These are phyloP conservation scores for Syngnathus floridae DNA, from an alignment of 2,113 vertebrate species.

Conservation along the genomic window DNA sequence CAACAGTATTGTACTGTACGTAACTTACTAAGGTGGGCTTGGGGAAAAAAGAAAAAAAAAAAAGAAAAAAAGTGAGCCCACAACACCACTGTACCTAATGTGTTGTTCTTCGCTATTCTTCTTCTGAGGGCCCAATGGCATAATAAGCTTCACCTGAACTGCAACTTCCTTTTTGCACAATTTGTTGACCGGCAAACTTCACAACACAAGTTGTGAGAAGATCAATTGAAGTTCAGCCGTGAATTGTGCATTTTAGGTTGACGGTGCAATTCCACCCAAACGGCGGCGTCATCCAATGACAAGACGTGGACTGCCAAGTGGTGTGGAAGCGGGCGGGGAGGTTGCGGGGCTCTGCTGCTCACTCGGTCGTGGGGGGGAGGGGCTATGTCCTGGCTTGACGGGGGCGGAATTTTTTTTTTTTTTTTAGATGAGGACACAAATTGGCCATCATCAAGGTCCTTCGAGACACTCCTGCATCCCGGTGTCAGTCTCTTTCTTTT, in stretches of 20 bases:
- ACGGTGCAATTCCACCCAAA: neutral
- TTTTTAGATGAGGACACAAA: conserved; percentile 9
- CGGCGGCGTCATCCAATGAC: conserved; percentile 34
- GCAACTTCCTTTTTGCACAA: too few species aligned
- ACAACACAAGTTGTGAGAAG: neutral
- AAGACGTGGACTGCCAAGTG: conserved; percentile 38
- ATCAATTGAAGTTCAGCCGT: neutral
- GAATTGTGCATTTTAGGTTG: neutral
- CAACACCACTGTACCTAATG: too few species aligned
- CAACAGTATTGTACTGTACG: neutral
- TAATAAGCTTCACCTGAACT: too few species aligned
- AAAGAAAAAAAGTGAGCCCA: too few species aligned
- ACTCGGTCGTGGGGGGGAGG: neutral
- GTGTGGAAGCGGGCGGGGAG: neutral
- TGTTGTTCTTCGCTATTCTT: too few species aligned
- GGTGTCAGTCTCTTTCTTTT: conserved; percentile 41
- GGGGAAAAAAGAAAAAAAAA: too few species aligned
- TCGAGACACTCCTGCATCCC: conserved; percentile 36
- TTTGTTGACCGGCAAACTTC: too few species aligned
- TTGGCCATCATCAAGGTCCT: conserved; percentile 31
- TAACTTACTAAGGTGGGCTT: too few species aligned
- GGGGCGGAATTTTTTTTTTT: neutral
- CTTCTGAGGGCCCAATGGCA: too few species aligned
- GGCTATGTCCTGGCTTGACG: neutral
- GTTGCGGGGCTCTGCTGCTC: neutral